Base-by-base conservation (phyloP, 2,888 invertebrate genomes). In the Cordilura impudica region DNA sequence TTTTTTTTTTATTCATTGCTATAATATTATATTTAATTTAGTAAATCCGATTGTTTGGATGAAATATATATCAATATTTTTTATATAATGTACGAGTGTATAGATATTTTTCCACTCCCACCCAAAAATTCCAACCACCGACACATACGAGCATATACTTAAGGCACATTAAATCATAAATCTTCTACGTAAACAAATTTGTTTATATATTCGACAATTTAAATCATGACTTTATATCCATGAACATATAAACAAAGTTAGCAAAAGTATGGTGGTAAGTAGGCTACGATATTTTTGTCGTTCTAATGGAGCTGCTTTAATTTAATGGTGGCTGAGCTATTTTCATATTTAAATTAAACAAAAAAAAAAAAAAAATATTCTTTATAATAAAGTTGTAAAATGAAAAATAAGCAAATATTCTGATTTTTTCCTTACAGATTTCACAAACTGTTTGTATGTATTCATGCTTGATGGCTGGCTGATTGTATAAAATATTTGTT, bases 341-440 rank as follows among this genome's bases (percentile, higher is more conserved):
- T 67, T 66, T 71, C 74, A 70, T 70, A 71, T 71, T 78, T 71
- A 74, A 70, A 78, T 74, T 78, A 66, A 74, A 78, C 74, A 74
- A 53, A 69, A 70, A 70, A 73, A 78, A 78, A 74, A 10, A n/a
- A n/a, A n/a, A n/a, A n/a, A n/a, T n/a, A n/a, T n/a, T n/a, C n/a
- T 53, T 12, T 73, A 47, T 51, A 56, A 69, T 56, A 73, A 73
- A 69, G 51, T 73, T 65, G 56, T 69, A 67, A 72, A 73, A 72
- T 54, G 26, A 26, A 10, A 39, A 45, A 8, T 61, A n/a, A 35
- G 43, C 14, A 61, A 16, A 14, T 29, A 12, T n/a, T 14, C 26
- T n/a, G 21, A 26, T n/a, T 26, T 26, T n/a, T 23, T 12, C 21
- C 26, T n/a, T n/a, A n/a, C n/a, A n/a, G n/a, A n/a, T n/a, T n/a